phyloP scores from a whole-genome alignment of 37 sponge, comb jelly and placozoan genomes.

The Spongia lamella region DNA sequence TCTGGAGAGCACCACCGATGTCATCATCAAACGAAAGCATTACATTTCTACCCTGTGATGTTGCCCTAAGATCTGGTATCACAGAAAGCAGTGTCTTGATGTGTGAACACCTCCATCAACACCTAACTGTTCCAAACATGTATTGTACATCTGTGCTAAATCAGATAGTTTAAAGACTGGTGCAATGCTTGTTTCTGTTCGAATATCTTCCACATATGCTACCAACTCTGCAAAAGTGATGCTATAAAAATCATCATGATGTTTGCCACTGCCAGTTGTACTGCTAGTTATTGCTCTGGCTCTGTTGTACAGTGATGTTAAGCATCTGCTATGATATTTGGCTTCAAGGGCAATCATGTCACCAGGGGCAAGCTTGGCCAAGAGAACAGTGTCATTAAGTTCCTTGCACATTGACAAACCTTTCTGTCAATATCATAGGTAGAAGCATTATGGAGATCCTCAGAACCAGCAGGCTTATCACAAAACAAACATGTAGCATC shows the following conservation, averaged over 20 bases:
- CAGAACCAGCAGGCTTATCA: too few species aligned
- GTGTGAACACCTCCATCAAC: too few species aligned
- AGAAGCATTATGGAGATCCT: slow-evolving; percentile 39
- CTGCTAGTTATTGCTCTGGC: too few species aligned
- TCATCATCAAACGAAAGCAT: slow-evolving; percentile 37
- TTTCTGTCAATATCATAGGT: slow-evolving; percentile 24
- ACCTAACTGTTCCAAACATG: slow-evolving; percentile 38
- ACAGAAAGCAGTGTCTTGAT: slow-evolving; percentile 10
- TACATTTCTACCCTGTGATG: too few species aligned
- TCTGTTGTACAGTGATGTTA: slow-evolving; percentile 19
- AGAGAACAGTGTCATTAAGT: slow-evolving; percentile 25
- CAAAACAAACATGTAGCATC: too few species aligned
- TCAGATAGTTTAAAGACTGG: too few species aligned
- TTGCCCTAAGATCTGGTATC: slow-evolving; percentile 14
- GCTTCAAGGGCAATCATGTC: slow-evolving; percentile 26
- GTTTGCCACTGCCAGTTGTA: too few species aligned
- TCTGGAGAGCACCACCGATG: slow-evolving; percentile 26
- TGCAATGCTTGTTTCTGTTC: too few species aligned
- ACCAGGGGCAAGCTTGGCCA: slow-evolving; percentile 13
- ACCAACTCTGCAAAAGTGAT: too few species aligned
- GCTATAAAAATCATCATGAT: too few species aligned
- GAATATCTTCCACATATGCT: too few species aligned
- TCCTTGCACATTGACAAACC: slow-evolving; percentile 17
- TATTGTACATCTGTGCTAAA: too few species aligned
- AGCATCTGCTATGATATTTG: slow-evolving; percentile 25